Evolutionary conservation across 2,888 invertebrate genomes (phyloP).

Genomic region (Epistrophella euchroma): DNA sequence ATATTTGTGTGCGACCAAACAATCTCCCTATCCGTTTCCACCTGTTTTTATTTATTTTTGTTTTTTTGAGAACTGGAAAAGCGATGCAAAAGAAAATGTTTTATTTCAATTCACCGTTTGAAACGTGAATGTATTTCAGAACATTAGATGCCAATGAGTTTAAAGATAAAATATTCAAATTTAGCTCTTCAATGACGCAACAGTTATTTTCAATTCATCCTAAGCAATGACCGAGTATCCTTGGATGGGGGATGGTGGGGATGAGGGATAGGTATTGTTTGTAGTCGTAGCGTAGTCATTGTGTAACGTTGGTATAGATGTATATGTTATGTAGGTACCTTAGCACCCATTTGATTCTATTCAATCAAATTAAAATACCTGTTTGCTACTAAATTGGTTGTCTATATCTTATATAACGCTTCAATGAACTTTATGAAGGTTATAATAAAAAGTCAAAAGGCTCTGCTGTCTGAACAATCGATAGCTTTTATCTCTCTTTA

Average conservation of each 20-base stretch:
- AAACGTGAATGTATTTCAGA: conserved; percentile 50
- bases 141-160: conserved; percentile 59
- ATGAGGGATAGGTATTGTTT: neutral
- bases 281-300: neutral
- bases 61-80: neutral
- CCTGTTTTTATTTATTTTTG: conserved; percentile 2
- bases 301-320: neutral
- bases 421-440: conserved; percentile 25
- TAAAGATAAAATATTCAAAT: conserved; percentile 36
- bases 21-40: conserved; percentile 16
- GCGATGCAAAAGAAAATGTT: conserved; percentile 26
- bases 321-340: neutral
- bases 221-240: conserved; percentile 32
- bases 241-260: neutral
- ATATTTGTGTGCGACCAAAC: conserved; percentile 35
- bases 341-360: conserved; percentile 1
- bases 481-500: conserved; percentile 26
- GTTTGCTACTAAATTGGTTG: conserved; percentile 31
- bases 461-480: conserved; percentile 16
- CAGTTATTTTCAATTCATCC: conserved; percentile 24
- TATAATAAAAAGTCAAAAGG: conserved; percentile 41
- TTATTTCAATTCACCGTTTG: conserved; percentile 50
- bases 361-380: conserved; percentile 34
- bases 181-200: conserved; percentile 37
- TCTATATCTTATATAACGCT: conserved; percentile 28